phyloP scores from a whole-genome alignment of 2,888 invertebrate genomes.

The Eupeodes luniger region DNA sequence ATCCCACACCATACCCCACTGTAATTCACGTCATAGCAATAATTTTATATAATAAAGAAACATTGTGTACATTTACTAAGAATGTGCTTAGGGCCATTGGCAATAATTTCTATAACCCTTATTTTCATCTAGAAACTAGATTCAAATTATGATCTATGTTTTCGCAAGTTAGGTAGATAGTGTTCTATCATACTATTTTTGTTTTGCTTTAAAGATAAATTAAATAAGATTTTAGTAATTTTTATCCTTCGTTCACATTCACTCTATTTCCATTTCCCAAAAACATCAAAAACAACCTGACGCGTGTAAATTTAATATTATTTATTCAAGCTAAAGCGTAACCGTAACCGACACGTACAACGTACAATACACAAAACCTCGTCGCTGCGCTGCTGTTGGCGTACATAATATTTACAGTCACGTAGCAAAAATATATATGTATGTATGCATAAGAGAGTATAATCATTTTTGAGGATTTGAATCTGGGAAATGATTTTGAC shows the following conservation, averaged over 20 bases:
- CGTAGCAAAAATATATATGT: slow-evolving; percentile 42
- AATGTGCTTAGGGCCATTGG: slow-evolving; percentile 25
- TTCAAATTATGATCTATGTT: slow-evolving; percentile 50
- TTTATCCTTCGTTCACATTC: background rate
- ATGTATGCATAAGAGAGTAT: background rate
- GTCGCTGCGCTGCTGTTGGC: too few species aligned
- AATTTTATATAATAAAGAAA: background rate
- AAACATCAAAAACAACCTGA: background rate
- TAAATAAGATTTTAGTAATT: slow-evolving; percentile 5
- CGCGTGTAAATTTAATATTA: slow-evolving; percentile 17
- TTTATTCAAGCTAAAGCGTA: slow-evolving; percentile 15
- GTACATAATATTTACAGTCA: slow-evolving; percentile 55
- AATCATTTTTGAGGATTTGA: slow-evolving; percentile 4
- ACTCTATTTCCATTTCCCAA: background rate
- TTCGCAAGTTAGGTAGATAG: background rate
- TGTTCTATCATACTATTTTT: background rate
- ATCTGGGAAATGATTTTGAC: background rate
- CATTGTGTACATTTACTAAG: slow-evolving; percentile 13
- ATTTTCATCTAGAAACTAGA: slow-evolving; percentile 40
- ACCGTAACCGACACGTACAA: slow-evolving; percentile 28
- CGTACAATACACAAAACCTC: background rate
- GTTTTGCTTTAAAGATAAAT: background rate
- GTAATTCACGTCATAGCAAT: background rate
- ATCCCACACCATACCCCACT: background rate
- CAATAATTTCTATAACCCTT: slow-evolving; percentile 46